phyloP scores from a whole-genome alignment of 2,113 vertebrate genomes.

The Petrocephalus zakoni region DNA sequence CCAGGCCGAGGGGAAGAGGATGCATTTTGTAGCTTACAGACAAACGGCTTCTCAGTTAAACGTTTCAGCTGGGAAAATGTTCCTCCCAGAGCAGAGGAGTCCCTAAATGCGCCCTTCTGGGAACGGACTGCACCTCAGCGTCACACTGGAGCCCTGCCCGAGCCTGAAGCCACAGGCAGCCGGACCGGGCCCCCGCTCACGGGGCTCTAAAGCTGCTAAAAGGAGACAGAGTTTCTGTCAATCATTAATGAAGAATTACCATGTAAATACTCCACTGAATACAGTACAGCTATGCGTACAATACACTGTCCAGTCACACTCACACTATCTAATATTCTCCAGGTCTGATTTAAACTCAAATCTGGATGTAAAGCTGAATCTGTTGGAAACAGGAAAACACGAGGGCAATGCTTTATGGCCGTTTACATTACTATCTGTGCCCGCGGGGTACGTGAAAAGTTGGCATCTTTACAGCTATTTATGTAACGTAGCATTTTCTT shows the following conservation, averaged over 20 bases:
- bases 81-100: conserved; percentile 56
- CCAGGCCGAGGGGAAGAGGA: not conserved
- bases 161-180: not conserved
- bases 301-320: not conserved
- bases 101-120: conserved; percentile 36
- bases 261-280: not conserved
- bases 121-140: not conserved
- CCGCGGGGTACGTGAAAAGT: not conserved
- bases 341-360: not conserved
- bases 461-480: not conserved
- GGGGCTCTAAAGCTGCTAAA: not conserved
- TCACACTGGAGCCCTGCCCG: not conserved
- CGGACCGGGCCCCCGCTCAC: not conserved
- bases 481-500: not conserved
- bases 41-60: conserved; percentile 50
- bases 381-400: not conserved
- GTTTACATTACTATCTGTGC: not conserved
- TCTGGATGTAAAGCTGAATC: not conserved
- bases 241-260: not conserved
- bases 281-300: not conserved
- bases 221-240: not conserved
- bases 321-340: not conserved
- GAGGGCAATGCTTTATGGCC: not conserved
- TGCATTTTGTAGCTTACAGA: conserved; percentile 42
- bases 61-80: conserved; percentile 59